Conservation (phyloP, 2,113 vertebrate species). For the Scytalopus superciliaris region DNA sequence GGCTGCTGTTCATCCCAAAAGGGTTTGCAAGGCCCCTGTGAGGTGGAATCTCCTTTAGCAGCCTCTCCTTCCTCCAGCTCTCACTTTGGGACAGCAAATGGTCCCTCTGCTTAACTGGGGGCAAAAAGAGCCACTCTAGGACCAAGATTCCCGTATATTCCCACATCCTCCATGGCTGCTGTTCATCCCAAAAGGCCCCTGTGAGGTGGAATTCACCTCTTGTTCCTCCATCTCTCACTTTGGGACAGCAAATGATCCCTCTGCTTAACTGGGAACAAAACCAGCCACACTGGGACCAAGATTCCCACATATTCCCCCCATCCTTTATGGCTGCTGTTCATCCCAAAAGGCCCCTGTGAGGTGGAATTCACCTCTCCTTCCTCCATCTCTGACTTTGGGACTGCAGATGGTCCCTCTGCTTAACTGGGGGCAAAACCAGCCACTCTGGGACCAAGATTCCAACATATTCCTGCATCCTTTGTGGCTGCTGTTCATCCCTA, state of each 20-base stretch:
- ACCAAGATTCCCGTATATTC: too few relatives aligned
- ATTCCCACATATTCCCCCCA: too few relatives aligned
- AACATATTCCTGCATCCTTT: too few relatives aligned
- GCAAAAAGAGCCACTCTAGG: too few relatives aligned
- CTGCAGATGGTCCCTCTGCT: not conserved
- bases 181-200: not conserved
- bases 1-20: too few relatives aligned
- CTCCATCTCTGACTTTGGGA: not conserved
- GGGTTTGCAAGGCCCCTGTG: too few relatives aligned
- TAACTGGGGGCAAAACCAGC: not conserved
- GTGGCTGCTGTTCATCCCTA: too few relatives aligned
- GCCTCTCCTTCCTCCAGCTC: too few relatives aligned
- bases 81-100: too few relatives aligned
- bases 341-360: rapidly evolving
- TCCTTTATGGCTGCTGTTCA: rapidly evolving
- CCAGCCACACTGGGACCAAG: too few relatives aligned
- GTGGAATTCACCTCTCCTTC: not conserved
- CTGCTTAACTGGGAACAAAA: not conserved
- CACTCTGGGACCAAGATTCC: too few relatives aligned
- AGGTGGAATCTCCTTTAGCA: too few relatives aligned
- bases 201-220: not conserved
- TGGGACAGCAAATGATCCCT: not conserved
- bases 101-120: not conserved
- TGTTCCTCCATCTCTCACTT: not conserved
- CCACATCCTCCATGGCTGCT: not conserved